Evolutionary conservation across 2,888 invertebrate species (phyloP), one percentile per base, ranked within the genome.

Genomic region (Neria commutata): DNA sequence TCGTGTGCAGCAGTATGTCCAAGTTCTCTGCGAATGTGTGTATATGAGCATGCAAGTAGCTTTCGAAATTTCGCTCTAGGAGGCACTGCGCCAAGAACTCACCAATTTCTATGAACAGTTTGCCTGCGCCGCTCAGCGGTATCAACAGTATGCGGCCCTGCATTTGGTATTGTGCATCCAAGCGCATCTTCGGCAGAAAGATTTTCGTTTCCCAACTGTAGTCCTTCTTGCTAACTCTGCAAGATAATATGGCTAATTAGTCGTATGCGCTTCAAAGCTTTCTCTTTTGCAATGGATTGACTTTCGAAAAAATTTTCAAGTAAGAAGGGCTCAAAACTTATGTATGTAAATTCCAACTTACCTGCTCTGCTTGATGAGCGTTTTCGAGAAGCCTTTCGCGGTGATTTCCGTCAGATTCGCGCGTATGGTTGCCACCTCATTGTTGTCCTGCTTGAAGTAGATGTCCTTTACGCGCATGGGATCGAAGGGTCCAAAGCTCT

Each of bases 51-150:
- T 8, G 29, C 29, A 42, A 42, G 14, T n/a, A n/a, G n/a, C n/a
- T n/a, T n/a, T n/a, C n/a, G 17, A 21, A 42, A 42, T 42, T 21
- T 8, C 42, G 21, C 21, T 8, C 14, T 25, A 25, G 25, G 25
- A 25, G 24, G 49, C 16, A 17, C 11, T 29, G 5, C 19, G 37
- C 14, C 19, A 21, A 21, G 6, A 2, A 56, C 63, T 57, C 81
- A 89, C 89, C 86, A 62, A 89, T 88, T 76, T 89, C 89, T 75
- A 89, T 88, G 86, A 88, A 89, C 72, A 89, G 87, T 34, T 82
- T 79, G 4, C 90, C 89, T 48, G 85, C 81, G 24, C 89, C 89
- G 52, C 85, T 85, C 54, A 90, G 78, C 2, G 89, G 89, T 67
- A 89, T 87, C 14, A 89, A 81, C 51, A 89, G 79, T 71, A 89